Percentiles rank a stretch among this genome's conserved stretches.
These are phyloP conservation scores for Chloroceryle aenea DNA, from an alignment of 2,113 vertebrate species.

Conservation along the genomic window DNA sequence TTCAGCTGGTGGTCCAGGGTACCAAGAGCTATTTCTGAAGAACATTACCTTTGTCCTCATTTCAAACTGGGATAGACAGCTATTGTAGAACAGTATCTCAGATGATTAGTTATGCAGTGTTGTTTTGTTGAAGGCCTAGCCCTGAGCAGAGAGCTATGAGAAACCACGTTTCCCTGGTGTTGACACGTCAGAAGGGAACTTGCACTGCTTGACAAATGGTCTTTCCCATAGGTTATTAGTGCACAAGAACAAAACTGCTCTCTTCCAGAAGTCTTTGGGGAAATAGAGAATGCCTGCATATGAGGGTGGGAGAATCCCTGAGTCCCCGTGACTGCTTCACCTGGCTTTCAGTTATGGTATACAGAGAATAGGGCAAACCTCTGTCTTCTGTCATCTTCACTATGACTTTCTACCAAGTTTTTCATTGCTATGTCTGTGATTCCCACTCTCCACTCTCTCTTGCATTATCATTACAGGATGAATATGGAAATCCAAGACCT, in stretches of 20 bases:
- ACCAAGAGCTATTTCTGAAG: background rate
- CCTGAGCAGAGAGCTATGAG: background rate
- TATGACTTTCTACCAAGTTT: background rate
- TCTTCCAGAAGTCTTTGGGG: background rate
- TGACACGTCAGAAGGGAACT: background rate
- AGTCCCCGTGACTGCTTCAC: background rate
- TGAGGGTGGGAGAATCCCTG: background rate
- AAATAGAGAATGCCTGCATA: background rate
- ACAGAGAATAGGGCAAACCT: background rate
- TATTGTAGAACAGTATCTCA: background rate
- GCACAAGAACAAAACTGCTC: background rate
- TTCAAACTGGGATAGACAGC: background rate
- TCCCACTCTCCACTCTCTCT: background rate
- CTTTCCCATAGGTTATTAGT: background rate
- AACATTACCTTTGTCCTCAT: background rate
- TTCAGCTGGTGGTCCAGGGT: background rate
- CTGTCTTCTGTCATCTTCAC: background rate
- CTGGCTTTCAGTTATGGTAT: background rate
- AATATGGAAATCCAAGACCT: background rate
- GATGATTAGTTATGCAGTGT: accelerated
- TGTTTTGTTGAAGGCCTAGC: background rate
- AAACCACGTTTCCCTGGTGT: background rate
- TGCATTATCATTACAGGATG: background rate
- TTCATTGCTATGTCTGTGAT: background rate
- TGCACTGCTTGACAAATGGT: background rate